phyloP scores from a whole-genome alignment of 2,888 invertebrate genomes.

The Cremastinae sp. region DNA sequence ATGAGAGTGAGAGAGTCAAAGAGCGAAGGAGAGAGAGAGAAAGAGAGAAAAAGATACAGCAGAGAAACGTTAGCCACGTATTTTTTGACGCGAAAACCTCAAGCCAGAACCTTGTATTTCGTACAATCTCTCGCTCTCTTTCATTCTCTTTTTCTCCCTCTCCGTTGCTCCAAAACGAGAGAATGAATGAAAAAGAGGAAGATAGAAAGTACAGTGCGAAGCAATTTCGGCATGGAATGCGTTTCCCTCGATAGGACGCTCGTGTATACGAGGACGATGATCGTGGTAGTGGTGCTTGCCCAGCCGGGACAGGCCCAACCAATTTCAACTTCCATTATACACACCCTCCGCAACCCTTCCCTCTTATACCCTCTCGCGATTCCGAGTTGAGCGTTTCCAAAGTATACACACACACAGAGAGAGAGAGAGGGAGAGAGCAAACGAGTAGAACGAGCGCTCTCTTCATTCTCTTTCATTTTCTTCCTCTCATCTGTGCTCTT shows the following conservation, averaged over 20 bases:
- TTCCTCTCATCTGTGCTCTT: background rate
- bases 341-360: conserved; percentile 70
- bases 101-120: conserved; percentile 67
- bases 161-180: conserved; percentile 47
- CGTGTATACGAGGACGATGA: conserved; percentile 46
- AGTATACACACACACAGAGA: conserved; percentile 56
- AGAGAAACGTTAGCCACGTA: conserved; percentile 66
- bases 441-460: background rate
- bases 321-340: conserved; percentile 80
- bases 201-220: conserved; percentile 71
- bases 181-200: conserved; percentile 24
- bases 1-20: conserved; percentile 17
- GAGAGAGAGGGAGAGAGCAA: conserved; percentile 25
- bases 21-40: conserved; percentile 25
- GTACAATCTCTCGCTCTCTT: conserved; percentile 26
- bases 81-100: conserved; percentile 76
- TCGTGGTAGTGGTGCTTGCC: conserved; percentile 71
- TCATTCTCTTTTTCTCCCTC: conserved; percentile 8
- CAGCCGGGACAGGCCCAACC: conserved; percentile 79
- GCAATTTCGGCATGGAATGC: conserved; percentile 80
- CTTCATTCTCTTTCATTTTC: background rate
- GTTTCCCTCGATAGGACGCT: conserved; percentile 78
- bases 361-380: conserved; percentile 36
- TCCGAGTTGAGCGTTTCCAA: conserved; percentile 74
- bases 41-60: background rate